phyloP scores from a whole-genome alignment of 2,113 vertebrate genomes.

The Pterocles gutturalis region DNA sequence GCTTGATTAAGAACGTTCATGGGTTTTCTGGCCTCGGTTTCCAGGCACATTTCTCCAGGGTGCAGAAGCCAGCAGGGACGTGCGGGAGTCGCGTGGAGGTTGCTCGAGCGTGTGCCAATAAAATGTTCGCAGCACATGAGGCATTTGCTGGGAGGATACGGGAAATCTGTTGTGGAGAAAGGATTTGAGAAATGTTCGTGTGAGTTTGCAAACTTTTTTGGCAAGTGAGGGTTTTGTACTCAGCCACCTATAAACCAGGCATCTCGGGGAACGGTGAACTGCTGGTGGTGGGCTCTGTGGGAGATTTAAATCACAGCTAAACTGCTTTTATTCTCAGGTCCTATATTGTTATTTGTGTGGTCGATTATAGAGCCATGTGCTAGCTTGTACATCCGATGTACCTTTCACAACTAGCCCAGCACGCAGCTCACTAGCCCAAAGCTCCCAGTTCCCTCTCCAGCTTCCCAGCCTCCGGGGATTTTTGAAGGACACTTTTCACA shows the following conservation, averaged over 20 bases:
- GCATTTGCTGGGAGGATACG: background rate
- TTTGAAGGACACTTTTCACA: background rate
- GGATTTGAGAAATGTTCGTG: background rate
- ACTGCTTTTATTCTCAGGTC: background rate
- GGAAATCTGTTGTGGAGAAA: background rate
- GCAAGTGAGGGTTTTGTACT: background rate
- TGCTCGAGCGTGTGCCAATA: background rate
- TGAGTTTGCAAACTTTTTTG: constrained; percentile 15
- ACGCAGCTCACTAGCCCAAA: background rate
- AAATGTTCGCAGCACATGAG: background rate
- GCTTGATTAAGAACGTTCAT: accelerated
- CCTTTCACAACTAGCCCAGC: background rate
- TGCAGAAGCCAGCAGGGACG: background rate
- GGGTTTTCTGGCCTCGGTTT: background rate
- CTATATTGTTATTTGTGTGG: background rate
- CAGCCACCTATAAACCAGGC: background rate
- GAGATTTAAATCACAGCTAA: background rate
- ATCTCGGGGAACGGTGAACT: accelerated
- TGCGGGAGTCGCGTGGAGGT: background rate
- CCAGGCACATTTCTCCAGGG: background rate
- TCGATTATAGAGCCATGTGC: background rate
- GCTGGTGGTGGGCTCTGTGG: background rate
- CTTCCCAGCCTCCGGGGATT: background rate
- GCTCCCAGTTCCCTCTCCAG: background rate
- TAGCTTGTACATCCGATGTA: background rate